A percentile compares a stretch with the other conserved stretches of the same genome.
Conservation (phyloP, 2,888 invertebrate species). For the Ceriagrion tenellum region DNA sequence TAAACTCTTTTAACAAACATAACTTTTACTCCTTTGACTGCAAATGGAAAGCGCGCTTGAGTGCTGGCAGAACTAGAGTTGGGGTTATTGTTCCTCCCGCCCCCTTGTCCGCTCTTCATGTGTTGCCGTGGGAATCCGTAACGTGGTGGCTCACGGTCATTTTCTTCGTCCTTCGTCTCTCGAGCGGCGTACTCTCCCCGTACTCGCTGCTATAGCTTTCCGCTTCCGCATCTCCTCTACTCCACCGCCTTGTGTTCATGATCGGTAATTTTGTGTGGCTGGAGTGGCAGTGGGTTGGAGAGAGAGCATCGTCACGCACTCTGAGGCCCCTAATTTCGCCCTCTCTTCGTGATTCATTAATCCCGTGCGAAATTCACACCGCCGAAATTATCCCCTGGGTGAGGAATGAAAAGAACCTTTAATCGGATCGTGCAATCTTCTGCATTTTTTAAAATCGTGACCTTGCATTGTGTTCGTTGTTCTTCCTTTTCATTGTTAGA, state of each 20-base stretch:
- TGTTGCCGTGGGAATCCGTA: not conserved
- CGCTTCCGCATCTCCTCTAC: not conserved
- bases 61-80: no score
- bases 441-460: not conserved
- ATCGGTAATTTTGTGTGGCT: not conserved
- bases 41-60: no score
- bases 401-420: not conserved
- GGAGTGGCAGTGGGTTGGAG: not conserved
- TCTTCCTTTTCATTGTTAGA: not conserved
- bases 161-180: not conserved
- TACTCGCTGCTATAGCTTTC: not conserved
- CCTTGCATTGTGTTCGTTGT: not conserved
- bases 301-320: not conserved
- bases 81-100: no score
- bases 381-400: not conserved
- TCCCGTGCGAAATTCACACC: conserved; percentile 1
- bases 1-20: no score
- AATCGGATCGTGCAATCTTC: not conserved
- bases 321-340: not conserved
- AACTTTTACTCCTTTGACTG: no score
- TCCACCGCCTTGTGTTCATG: not conserved
- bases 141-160: not conserved
- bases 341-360: not conserved
- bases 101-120: not conserved
- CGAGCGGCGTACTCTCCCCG: not conserved